Percentiles rank a stretch among this genome's conserved stretches.
These are phyloP conservation scores for Caenorhabditis tropicalis DNA, from an alignment of 1,140 invertebrate species.

Conservation along the genomic window DNA sequence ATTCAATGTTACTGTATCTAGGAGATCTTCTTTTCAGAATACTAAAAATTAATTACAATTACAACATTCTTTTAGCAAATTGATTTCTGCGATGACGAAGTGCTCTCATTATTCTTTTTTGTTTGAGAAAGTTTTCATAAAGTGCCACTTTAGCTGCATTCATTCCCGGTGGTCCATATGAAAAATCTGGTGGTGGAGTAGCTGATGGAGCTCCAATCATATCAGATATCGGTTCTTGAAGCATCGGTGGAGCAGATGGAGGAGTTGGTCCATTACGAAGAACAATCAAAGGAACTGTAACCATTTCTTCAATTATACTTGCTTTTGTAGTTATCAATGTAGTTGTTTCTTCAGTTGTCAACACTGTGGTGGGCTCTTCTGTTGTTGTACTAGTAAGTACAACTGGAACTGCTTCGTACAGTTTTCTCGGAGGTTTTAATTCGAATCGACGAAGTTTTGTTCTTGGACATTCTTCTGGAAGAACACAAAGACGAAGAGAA, in stretches of 20 bases:
- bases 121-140: conserved; percentile 22
- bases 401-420: conserved; percentile 27
- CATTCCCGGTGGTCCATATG: conserved; percentile 17
- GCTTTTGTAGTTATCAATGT: neutral
- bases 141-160: neutral
- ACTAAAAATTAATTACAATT: too few relatives aligned
- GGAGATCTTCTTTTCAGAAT: neutral
- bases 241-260: conserved; percentile 1
- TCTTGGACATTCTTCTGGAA: neutral
- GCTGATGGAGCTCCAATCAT: conserved; percentile 37
- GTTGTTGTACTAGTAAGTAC: neutral
- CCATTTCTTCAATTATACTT: neutral
- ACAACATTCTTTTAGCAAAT: conserved; percentile 24
- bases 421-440: neutral
- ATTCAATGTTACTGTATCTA: too few relatives aligned
- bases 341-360: neutral
- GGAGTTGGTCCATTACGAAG: conserved; percentile 1
- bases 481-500: neutral
- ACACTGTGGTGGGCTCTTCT: neutral
- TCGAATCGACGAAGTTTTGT: conserved; percentile 1
- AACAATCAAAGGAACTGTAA: conserved; percentile 1
- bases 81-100: conserved; percentile 1
- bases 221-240: neutral
- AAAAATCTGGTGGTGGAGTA: conserved; percentile 3
- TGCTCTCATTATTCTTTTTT: neutral